phyloP scores from a whole-genome alignment of 1,140 invertebrate species.

The Brachystomella parvula region DNA sequence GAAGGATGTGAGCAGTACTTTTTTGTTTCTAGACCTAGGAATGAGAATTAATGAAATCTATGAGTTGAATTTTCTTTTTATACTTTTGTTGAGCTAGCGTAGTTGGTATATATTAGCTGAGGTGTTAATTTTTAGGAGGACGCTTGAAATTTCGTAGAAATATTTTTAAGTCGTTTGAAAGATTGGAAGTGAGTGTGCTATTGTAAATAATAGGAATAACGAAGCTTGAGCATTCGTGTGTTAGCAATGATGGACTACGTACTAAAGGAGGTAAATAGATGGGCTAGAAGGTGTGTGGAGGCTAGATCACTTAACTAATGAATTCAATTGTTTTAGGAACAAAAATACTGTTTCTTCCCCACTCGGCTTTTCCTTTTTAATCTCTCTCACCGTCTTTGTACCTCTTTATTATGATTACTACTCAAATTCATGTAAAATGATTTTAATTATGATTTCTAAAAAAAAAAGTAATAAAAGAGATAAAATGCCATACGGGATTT shows the following conservation, averaged over 20 bases:
- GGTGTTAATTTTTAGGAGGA: too few species aligned
- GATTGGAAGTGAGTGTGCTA: not conserved
- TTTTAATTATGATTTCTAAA: slow-evolving; percentile 25
- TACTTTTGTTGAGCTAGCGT: not conserved
- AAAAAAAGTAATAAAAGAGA: slow-evolving; percentile 11
- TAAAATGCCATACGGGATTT: too few species aligned
- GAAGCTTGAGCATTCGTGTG: not conserved
- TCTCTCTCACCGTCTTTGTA: not conserved
- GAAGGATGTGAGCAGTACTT: not conserved
- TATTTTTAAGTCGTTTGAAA: not conserved
- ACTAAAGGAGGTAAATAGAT: too few species aligned
- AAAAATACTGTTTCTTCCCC: not conserved
- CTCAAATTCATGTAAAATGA: slow-evolving; percentile 27
- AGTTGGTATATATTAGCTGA: too few species aligned
- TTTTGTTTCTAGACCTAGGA: too few species aligned
- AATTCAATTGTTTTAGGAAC: not conserved
- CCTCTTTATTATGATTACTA: slow-evolving; percentile 25
- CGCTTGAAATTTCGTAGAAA: too few species aligned
- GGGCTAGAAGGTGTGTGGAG: too few species aligned
- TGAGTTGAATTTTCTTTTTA: not conserved
- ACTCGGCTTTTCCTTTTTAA: not conserved
- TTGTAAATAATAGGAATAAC: not conserved
- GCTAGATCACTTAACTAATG: slow-evolving; percentile 3
- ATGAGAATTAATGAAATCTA: not conserved
- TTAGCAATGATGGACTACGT: too few species aligned